Conservation (phyloP, 92 coral and sea anemone species). For the Phenganax subtilis region DNA sequence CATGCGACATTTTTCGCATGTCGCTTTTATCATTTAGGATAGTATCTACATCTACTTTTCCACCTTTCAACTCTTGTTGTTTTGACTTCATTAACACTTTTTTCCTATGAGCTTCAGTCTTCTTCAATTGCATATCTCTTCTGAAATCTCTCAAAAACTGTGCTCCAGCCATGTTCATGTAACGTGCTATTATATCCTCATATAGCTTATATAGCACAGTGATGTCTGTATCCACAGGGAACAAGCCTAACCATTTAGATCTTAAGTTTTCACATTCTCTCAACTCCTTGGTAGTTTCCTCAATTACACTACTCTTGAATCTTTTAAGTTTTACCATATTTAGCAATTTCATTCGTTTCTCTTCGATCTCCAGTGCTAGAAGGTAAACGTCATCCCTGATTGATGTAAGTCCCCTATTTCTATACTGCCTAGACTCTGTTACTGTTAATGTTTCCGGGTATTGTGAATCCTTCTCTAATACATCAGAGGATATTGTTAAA, state of each 20-base stretch:
- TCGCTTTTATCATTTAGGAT: constrained; percentile 13
- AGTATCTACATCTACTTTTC: not conserved
- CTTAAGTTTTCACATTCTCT: not conserved
- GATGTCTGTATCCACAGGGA: constrained; percentile 29
- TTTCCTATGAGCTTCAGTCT: constrained; percentile 56
- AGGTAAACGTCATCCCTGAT: constrained; percentile 31
- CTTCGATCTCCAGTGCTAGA: constrained; percentile 35
- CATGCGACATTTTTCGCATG: constrained; percentile 1
- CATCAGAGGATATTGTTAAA: constrained; percentile 25
- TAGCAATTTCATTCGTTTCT: constrained; percentile 29
- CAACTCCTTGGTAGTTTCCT: constrained; percentile 22
- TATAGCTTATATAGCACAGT: constrained; percentile 33
- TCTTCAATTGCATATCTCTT: constrained; percentile 44
- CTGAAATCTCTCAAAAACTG: constrained; percentile 48
- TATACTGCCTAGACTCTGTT: constrained; percentile 21
- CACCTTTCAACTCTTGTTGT: constrained; percentile 26
- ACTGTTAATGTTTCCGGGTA: constrained; percentile 34
- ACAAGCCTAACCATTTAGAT: constrained; percentile 30
- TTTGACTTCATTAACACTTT: constrained; percentile 41
- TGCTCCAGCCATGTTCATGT: constrained; percentile 48
- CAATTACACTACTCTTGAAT: constrained; percentile 1
- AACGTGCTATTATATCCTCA: constrained; percentile 36
- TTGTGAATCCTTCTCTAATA: constrained; percentile 19
- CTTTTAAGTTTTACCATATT: constrained; percentile 23
- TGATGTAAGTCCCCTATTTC: constrained; percentile 33